Evolutionary conservation across 2,113 vertebrate genomes (phyloP).

Genomic region (Dasyprocta punctata): DNA sequence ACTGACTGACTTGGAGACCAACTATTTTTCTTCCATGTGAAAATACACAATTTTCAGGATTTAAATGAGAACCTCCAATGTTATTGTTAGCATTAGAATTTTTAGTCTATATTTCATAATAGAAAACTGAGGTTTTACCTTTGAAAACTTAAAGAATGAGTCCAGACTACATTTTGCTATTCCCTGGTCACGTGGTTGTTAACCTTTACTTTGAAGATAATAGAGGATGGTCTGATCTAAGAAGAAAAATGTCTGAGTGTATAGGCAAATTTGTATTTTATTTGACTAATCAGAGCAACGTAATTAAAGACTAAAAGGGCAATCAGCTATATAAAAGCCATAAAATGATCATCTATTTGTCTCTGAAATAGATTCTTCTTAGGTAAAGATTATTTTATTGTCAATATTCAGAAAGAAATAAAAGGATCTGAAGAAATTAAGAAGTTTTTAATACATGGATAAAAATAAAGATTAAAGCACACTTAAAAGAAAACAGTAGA

Average conservation of each 20-base stretch:
- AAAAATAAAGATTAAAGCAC: neutral
- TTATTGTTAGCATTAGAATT: constrained; percentile 37
- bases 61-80: neutral
- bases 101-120: neutral
- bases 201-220: constrained; percentile 18
- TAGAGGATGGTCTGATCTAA: neutral
- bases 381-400: neutral
- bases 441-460: neutral
- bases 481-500: neutral
- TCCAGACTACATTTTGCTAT: neutral
- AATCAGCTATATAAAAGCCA: neutral
- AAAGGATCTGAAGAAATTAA: neutral
- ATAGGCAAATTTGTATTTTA: neutral
- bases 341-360: neutral
- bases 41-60: constrained; percentile 7
- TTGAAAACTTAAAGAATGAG: neutral
- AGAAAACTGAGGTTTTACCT: neutral
- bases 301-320: neutral
- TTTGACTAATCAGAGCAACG: neutral
- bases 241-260: neutral
- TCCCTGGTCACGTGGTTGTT: neutral
- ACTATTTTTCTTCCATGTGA: neutral
- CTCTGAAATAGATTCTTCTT: neutral
- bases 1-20: neutral
- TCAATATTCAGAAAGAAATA: constrained; percentile 19